phyloP scores from a whole-genome alignment of 2,797 vertebrate species.

The Neomorphus geoffroyi region DNA sequence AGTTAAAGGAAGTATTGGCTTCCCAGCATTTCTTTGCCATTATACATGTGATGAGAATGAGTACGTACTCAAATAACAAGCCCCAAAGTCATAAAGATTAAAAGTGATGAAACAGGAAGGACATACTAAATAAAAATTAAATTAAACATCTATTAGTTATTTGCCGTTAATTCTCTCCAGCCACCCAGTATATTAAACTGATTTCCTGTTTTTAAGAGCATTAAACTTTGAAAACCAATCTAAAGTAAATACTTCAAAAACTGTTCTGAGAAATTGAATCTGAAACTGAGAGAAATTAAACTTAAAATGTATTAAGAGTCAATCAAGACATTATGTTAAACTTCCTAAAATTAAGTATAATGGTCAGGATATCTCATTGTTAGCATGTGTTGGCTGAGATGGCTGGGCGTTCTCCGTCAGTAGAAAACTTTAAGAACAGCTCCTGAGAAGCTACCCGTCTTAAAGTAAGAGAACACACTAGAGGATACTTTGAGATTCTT shows the following conservation, averaged over 20 bases:
- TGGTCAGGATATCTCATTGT: not conserved
- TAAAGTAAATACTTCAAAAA: not conserved
- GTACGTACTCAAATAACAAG: not conserved
- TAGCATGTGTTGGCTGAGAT: not conserved
- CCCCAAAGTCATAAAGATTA: not conserved
- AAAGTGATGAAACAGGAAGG: not conserved
- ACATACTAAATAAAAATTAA: not conserved
- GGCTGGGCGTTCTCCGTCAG: not conserved
- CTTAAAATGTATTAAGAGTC: not conserved
- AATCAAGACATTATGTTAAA: not conserved
- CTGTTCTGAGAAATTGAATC: too few species aligned
- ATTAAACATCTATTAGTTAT: not conserved
- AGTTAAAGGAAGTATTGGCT: not conserved
- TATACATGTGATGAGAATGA: not conserved
- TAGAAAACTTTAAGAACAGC: not conserved
- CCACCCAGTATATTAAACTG: not conserved
- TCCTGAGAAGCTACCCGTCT: not conserved
- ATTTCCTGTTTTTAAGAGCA: not conserved
- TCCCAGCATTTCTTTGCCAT: not conserved
- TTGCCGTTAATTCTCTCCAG: not conserved
- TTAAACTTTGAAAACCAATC: not conserved
- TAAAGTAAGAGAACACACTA: not conserved
- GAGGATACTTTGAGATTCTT: not conserved
- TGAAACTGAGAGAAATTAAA: not conserved
- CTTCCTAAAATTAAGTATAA: not conserved